Percentiles rank a stretch among this genome's conserved stretches.
phyloP scores from a whole-genome alignment of 1,140 invertebrate species.

The Pectinophora gossypiella region DNA sequence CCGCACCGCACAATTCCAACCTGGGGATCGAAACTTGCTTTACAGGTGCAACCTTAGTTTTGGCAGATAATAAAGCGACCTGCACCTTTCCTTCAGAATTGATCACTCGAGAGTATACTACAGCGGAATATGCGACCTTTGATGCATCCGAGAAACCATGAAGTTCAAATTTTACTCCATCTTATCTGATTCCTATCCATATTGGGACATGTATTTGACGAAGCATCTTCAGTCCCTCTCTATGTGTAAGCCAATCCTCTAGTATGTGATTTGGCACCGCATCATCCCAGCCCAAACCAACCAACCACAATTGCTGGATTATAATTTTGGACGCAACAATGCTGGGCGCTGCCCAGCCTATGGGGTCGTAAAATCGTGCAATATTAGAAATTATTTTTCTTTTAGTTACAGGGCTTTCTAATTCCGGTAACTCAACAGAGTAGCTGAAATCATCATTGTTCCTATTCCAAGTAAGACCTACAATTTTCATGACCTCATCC shows the following conservation, averaged over 20 bases:
- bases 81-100: background rate
- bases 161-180: background rate
- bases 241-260: background rate
- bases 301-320: background rate
- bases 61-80: constrained; percentile 18
- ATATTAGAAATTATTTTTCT: constrained; percentile 13
- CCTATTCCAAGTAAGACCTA: constrained; percentile 14
- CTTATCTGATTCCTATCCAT: background rate
- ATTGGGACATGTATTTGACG: background rate
- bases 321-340: background rate
- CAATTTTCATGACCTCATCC: constrained; percentile 10
- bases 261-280: background rate
- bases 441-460: constrained; percentile 5
- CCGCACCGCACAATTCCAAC: constrained; percentile 36
- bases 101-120: constrained; percentile 18
- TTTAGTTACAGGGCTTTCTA: constrained; percentile 9
- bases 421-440: background rate
- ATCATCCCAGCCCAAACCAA: background rate
- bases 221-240: background rate
- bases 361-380: background rate
- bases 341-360: background rate
- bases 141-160: constrained; percentile 38
- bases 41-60: constrained; percentile 29
- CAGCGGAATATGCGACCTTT: constrained; percentile 28
- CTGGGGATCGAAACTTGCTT: constrained; percentile 30